These are phyloP conservation scores for Drosophila meridiana DNA, from an alignment of 2,888 invertebrate genomes.

Conservation along the genomic window DNA sequence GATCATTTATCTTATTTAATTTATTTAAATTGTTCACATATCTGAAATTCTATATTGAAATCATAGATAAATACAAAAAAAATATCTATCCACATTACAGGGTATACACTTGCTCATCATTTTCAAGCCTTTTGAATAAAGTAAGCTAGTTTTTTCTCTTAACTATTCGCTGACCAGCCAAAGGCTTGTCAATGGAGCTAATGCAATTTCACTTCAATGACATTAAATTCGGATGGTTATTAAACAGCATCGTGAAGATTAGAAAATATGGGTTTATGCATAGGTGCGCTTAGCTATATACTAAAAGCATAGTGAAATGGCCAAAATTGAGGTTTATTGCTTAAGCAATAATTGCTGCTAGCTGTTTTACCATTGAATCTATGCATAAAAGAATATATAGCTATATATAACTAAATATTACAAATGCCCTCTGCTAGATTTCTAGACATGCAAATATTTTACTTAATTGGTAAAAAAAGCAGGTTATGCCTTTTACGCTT, in stretches of 20 bases:
- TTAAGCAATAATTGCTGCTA: constrained; percentile 26
- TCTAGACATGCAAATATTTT: not conserved
- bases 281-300: not conserved
- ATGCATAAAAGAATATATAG: not conserved
- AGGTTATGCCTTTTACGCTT: constrained; percentile 1
- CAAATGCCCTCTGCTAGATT: not conserved
- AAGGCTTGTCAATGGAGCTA: not conserved
- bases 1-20: not conserved
- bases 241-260: constrained; percentile 48
- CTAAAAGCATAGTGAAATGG: constrained; percentile 28
- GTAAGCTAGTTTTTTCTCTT: not conserved
- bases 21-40: not conserved
- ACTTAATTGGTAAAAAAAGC: constrained; percentile 6
- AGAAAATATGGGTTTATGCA: constrained; percentile 56
- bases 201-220: constrained; percentile 17
- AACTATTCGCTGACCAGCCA: not conserved
- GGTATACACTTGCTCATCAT: not conserved
- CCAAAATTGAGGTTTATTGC: constrained; percentile 43
- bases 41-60: not conserved
- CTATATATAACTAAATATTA: not conserved
- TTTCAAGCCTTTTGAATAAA: not conserved
- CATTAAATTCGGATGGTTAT: constrained; percentile 38
- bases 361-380: constrained; percentile 5
- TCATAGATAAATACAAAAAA: not conserved
- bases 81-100: not conserved